Conservation (phyloP, 2,113 vertebrate genomes). For the Dendropsophus ebraccatus region DNA sequence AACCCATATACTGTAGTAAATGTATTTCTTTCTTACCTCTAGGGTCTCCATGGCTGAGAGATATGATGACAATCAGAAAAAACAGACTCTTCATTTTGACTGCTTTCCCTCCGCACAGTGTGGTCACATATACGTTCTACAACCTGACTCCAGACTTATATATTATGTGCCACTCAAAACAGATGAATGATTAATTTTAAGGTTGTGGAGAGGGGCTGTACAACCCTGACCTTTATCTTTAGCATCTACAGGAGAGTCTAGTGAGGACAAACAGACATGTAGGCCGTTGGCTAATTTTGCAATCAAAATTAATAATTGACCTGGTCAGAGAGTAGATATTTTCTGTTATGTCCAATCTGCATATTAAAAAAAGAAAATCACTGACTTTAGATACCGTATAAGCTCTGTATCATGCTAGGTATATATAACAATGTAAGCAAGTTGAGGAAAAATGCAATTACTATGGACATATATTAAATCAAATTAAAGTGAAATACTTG, state of each 20-base stretch:
- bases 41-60: slow-evolving; percentile 28
- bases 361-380: no score
- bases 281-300: slow-evolving; percentile 25
- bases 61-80: slow-evolving; percentile 5
- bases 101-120: not conserved
- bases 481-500: no score
- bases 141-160: slow-evolving; percentile 2
- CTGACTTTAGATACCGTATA: no score
- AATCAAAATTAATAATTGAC: slow-evolving; percentile 41
- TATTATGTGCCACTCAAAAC: not conserved
- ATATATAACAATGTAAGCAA: no score
- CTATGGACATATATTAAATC: no score
- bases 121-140: not conserved
- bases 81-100: slow-evolving; percentile 22
- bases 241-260: not conserved
- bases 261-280: slow-evolving; percentile 17
- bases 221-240: slow-evolving; percentile 28
- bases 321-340: not conserved
- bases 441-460: no score
- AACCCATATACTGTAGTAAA: not conserved
- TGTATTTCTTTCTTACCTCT: not conserved
- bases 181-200: slow-evolving; percentile 44
- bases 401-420: no score
- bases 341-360: not conserved
- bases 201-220: not conserved